Base-by-base conservation (phyloP, 2,113 vertebrate species). In the Bubo scandiacus region DNA sequence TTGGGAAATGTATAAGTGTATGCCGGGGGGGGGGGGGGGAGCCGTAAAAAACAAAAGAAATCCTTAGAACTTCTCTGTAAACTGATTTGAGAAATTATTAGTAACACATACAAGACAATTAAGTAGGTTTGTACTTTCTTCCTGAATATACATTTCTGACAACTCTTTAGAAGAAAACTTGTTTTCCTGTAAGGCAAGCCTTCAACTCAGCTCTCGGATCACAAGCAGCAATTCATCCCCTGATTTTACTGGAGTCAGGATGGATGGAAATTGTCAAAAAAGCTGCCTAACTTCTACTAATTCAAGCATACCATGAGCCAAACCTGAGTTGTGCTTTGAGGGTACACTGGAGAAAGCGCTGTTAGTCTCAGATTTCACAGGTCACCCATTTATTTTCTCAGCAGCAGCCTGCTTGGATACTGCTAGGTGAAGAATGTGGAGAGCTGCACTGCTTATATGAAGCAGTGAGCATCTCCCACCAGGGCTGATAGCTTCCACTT, bases 391-490 rank as follows among this genome's bases (percentile, higher is more conserved):
- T 68, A 68, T 77, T 29, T 55, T 75, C 77, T 72, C 47, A 86
- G 12, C 59, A 72, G 57, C 73, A 77, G 38, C 54, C 45, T 83
- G 29, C 71, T 6, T 30, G 22, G 38, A 65, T 8, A 18, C 26
- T 66, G 26, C 12, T 9, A 58, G n/a, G 26, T 21, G 23, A 12
- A 57, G 23, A 52, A 66, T 0, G 0, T 12, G 20, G 30, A 68
- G 8, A 86, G n/a, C 43, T 72, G 38, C 32, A 15, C 19, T 57
- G 30, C 36, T 47, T 47, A 4, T 2, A 27, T 1, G 4, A 36
- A 34, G 26, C 51, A 47, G 22, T 0, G 0, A 1, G 11, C 13
- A 47, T 5, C 27, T 54, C 63, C 45, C 15, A 17, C 17, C 62
- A 34, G 20, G 23, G 16, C 23, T 11, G 12, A 65, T 71, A 43